Conservation (phyloP, 2,797 vertebrate species). For the Diglossa cyanea region DNA sequence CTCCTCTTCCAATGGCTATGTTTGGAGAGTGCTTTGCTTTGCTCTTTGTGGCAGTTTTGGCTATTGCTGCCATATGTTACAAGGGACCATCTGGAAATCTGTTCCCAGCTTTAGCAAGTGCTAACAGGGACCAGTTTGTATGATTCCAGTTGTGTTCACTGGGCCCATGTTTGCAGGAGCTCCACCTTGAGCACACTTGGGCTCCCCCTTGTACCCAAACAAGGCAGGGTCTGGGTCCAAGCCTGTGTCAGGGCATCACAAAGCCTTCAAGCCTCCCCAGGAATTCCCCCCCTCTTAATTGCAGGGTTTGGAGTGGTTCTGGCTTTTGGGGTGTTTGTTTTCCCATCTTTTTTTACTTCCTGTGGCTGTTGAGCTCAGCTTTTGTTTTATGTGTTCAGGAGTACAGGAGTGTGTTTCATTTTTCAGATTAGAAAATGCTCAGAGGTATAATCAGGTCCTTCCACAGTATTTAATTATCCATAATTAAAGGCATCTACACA, state of each 20-base stretch:
- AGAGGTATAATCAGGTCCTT: constrained; percentile 80
- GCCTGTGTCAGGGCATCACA: not conserved
- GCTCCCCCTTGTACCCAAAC: not conserved
- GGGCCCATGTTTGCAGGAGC: not conserved
- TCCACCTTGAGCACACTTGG: not conserved
- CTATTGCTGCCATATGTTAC: constrained; percentile 3
- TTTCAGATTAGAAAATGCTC: constrained; percentile 73
- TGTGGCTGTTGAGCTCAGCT: constrained; percentile 45
- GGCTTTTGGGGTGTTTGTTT: not conserved
- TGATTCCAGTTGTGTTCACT: not conserved
- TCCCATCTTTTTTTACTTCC: not conserved
- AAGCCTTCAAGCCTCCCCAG: not conserved
- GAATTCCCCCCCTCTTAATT: not conserved
- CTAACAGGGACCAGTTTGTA: not conserved
- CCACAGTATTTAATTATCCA: constrained; percentile 77
- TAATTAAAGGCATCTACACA: constrained; percentile 79
- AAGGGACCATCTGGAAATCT: constrained; percentile 55
- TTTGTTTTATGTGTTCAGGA: constrained; percentile 42
- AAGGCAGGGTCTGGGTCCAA: not conserved
- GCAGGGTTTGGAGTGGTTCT: not conserved
- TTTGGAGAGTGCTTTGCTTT: constrained; percentile 5
- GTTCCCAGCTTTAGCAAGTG: not conserved
- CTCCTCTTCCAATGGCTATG: constrained; percentile 36
- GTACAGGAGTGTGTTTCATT: constrained; percentile 25
- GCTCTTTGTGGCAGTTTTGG: constrained; percentile 46